phyloP scores from a whole-genome alignment of 1,140 invertebrate genomes.

The Ceratina australensis region DNA sequence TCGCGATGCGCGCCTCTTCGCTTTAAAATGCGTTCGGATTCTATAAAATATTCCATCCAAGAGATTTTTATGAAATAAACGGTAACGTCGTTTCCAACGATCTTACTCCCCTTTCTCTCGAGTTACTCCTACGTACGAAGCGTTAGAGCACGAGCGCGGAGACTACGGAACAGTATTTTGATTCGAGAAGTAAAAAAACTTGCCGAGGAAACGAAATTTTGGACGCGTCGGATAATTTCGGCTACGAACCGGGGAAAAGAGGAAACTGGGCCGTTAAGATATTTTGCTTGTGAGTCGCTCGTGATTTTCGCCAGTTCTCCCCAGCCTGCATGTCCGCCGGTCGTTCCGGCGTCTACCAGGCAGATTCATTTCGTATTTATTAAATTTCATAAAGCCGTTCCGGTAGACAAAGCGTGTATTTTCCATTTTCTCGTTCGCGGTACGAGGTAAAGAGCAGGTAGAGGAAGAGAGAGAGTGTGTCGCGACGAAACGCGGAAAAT shows the following conservation, averaged over 20 bases:
- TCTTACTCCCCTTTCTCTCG: background rate
- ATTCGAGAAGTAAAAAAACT: background rate
- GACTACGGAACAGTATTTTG: background rate
- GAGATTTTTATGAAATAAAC: background rate
- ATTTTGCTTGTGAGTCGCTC: conserved; percentile 32
- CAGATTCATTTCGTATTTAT: conserved; percentile 79
- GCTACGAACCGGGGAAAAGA: background rate
- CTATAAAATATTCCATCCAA: background rate
- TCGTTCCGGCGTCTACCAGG: conserved; percentile 28
- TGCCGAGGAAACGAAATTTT: background rate
- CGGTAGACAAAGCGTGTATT: conserved; percentile 72
- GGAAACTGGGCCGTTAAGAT: conserved; percentile 45
- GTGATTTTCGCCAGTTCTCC: background rate
- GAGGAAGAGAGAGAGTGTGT: conserved; percentile 11
- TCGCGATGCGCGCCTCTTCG: background rate
- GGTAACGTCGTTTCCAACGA: background rate
- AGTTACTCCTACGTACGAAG: no score
- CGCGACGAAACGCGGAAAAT: conserved; percentile 57
- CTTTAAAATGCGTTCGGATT: conserved; percentile 10
- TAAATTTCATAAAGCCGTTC: conserved; percentile 78
- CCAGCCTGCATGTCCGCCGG: background rate
- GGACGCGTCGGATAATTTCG: background rate
- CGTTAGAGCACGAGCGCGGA: background rate
- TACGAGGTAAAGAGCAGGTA: conserved; percentile 12
- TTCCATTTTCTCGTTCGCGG: conserved; percentile 75